Evolutionary conservation across 1,140 invertebrate species (phyloP), one percentile per base, ranked within the genome.

Genomic region (Euwallacea similis): DNA sequence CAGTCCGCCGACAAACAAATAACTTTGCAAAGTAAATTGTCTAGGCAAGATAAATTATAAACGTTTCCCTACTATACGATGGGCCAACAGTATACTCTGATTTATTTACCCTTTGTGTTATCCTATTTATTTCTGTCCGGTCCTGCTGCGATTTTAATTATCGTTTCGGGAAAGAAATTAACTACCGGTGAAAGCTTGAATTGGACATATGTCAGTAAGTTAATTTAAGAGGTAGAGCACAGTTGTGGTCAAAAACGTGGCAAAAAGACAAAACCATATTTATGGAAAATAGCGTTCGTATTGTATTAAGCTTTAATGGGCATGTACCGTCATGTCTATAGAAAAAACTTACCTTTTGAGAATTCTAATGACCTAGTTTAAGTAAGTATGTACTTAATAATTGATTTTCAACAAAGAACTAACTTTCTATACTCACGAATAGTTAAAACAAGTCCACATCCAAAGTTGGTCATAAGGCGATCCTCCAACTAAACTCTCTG

Each of bases 371-470:
- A 13, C 11, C 9, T 2, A 13, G n/a, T 58, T 16, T 33, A 2
- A 33, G 21, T 33, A 33, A 33, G 21, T 50, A 6, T 13, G 6
- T 10, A 50, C 6, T 2, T 50, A 50, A 50, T 13, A 50, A 11
- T 13, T 50, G 13, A 10, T 15, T 7, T 33, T 33, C 21, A 33
- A 33, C 21, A 1, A 33, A 33, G 16, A 63, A 62, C 21, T 33
- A 33, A 33, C 21, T 33, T 33, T 33, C 4, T 4, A 47, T 66
- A 84, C 87, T 85, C 74, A 88, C 87, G 86, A 87, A 73, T 87
- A 88, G 78, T 87, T 88, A 68, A 88, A 87, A 69, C 87, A 88
- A 69, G 85, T 86, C 87, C 87, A 88, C 75, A 87, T 83, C 87
- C 87, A 88, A 0, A 88, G 80, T 44, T 86, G 80, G 69, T 88